Conservation (phyloP, 92 coral and sea anemone species). For the Phenganax marumi region DNA sequence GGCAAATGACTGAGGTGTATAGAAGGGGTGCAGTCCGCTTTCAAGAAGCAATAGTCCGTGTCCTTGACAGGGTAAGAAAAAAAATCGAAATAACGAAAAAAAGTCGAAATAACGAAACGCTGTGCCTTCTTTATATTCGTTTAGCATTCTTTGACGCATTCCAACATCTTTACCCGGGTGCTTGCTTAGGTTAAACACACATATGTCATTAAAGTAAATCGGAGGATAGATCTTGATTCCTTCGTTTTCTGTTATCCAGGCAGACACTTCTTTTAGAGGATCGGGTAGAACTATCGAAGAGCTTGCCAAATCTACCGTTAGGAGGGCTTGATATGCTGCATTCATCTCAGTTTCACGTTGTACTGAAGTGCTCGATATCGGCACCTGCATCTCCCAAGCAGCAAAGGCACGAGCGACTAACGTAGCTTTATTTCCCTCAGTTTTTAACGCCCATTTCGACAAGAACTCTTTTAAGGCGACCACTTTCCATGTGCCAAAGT, state of each 20-base stretch:
- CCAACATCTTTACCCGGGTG: neutral
- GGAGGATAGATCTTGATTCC: neutral
- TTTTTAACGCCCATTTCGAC: too few species aligned
- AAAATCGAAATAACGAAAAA: constrained; percentile 8
- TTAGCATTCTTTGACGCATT: too few species aligned
- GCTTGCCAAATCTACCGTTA: neutral
- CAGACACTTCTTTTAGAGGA: constrained; percentile 3
- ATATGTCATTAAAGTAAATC: neutral
- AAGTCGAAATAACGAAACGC: too few species aligned
- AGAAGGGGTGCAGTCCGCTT: constrained; percentile 41
- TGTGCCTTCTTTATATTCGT: too few species aligned
- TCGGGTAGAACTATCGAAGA: constrained; percentile 8
- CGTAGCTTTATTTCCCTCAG: too few species aligned
- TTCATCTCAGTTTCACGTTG: constrained; percentile 6
- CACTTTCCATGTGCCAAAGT: too few species aligned
- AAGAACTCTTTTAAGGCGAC: too few species aligned
- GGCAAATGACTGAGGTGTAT: constrained; percentile 44
- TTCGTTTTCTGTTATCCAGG: neutral
- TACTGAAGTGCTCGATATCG: neutral
- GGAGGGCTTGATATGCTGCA: constrained; percentile 5
- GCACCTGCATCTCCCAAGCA: too few species aligned
- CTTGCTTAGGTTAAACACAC: neutral
- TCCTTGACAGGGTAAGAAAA: too few species aligned
- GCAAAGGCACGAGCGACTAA: too few species aligned
- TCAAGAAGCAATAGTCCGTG: too few species aligned